Percentiles rank a stretch among this genome's conserved stretches.
Conservation (phyloP, 2,888 invertebrate genomes). For the Drosophila differens region DNA sequence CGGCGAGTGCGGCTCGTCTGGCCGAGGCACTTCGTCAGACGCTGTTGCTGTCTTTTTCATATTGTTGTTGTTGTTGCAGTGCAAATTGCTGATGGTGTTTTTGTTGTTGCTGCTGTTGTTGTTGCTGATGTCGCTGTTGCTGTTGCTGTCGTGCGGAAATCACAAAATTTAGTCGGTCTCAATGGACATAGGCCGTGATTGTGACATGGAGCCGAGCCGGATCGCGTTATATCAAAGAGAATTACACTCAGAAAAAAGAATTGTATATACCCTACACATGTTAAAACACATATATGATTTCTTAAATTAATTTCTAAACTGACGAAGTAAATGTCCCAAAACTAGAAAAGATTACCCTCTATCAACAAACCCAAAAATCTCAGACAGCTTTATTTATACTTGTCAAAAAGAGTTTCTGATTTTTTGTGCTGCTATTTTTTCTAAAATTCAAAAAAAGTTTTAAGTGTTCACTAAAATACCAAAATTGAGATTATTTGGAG, state of each 20-base stretch:
- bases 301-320: neutral
- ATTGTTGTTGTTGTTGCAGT: slow-evolving; percentile 35
- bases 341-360: neutral
- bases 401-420: neutral
- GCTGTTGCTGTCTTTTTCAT: slow-evolving; percentile 10
- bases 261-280: neutral
- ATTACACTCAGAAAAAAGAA: neutral
- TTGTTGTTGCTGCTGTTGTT: slow-evolving; percentile 18
- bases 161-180: slow-evolving; percentile 69
- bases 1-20: slow-evolving; percentile 49
- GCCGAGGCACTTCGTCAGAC: slow-evolving; percentile 56
- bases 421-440: neutral
- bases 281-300: neutral
- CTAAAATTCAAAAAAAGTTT: neutral
- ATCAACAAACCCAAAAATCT: neutral
- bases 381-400: neutral
- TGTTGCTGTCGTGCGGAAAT: slow-evolving; percentile 62
- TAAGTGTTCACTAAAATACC: neutral
- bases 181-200: slow-evolving; percentile 62
- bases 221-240: slow-evolving; percentile 12
- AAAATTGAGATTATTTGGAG: neutral
- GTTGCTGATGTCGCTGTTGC: slow-evolving; percentile 14
- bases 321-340: neutral
- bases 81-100: slow-evolving; percentile 9
- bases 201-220: slow-evolving; percentile 47